These are phyloP conservation scores for Myiagra hebetior DNA, from an alignment of 2,113 vertebrate species.

Conservation along the genomic window DNA sequence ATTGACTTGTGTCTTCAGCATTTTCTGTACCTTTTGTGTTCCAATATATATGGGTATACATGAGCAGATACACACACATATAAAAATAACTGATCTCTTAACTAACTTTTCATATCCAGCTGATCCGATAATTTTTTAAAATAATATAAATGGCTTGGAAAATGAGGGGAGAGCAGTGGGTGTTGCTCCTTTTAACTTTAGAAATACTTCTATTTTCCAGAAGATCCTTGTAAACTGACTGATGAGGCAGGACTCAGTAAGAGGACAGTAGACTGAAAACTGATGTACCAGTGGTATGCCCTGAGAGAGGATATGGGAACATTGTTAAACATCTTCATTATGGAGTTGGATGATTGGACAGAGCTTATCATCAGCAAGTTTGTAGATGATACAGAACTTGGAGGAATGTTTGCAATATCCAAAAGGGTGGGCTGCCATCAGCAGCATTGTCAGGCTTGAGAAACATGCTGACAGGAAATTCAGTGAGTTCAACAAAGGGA, in stretches of 20 bases:
- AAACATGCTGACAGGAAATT: not conserved
- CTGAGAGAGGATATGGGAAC: not conserved
- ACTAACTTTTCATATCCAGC: not conserved
- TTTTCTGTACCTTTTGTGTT: not conserved
- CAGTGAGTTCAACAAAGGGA: not conserved
- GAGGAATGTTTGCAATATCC: not conserved
- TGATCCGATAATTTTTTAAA: not conserved
- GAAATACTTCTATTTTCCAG: not conserved
- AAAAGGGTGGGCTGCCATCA: not conserved
- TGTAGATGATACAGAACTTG: not conserved
- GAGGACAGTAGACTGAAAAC: not conserved
- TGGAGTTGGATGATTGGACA: not conserved
- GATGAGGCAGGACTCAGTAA: not conserved
- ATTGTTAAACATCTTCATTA: not conserved
- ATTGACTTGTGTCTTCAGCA: not conserved
- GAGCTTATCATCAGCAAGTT: not conserved
- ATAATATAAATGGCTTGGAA: not conserved
- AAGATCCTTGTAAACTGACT: not conserved
- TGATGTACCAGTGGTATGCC: not conserved
- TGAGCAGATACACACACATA: not conserved
- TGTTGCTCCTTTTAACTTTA: not conserved
- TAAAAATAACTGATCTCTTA: not conserved
- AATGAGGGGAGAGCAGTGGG: not conserved
- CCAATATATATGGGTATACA: not conserved
- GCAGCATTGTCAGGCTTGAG: not conserved